Evolutionary conservation across 1,140 invertebrate species (phyloP).

Genomic region (Prorops nasuta): DNA sequence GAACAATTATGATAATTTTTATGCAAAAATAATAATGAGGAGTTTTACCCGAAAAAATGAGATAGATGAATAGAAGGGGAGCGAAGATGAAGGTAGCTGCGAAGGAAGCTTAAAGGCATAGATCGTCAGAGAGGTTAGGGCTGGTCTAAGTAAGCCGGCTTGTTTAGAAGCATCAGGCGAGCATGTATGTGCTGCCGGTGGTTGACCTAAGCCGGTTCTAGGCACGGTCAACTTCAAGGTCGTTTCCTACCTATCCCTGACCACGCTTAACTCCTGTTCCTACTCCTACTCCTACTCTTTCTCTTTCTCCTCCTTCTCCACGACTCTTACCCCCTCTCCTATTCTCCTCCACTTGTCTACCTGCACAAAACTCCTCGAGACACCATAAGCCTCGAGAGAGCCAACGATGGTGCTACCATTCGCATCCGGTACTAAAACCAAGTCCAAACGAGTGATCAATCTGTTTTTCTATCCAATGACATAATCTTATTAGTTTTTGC

Average conservation of each 20-base stretch:
- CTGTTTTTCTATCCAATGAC: no score
- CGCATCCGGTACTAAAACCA: no score
- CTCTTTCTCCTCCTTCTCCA: not conserved
- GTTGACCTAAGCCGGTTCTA: conserved; percentile 25
- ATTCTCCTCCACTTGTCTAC: not conserved
- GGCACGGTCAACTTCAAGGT: conserved; percentile 26
- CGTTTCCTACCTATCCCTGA: conserved; percentile 8
- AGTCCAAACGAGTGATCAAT: no score
- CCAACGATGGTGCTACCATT: no score
- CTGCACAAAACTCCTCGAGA: no score
- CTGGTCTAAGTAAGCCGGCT: conserved; percentile 30
- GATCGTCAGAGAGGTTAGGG: conserved; percentile 27
- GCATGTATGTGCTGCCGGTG: conserved; percentile 31
- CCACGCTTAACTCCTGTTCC: conserved; percentile 4
- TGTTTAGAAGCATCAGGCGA: conserved; percentile 46
- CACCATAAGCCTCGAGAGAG: no score
- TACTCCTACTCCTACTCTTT: not conserved
- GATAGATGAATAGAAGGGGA: no score
- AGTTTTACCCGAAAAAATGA: no score
- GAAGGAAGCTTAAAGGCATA: conserved; percentile 3
- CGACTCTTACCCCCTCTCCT: not conserved
- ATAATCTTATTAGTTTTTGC: no score
- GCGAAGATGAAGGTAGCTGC: no score
- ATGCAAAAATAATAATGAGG: no score
- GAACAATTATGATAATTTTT: no score